Percentiles rank a stretch among this genome's conserved stretches.
Evolutionary conservation across 2,888 invertebrate genomes (phyloP).

Genomic region (Dryobotodes eremita): DNA sequence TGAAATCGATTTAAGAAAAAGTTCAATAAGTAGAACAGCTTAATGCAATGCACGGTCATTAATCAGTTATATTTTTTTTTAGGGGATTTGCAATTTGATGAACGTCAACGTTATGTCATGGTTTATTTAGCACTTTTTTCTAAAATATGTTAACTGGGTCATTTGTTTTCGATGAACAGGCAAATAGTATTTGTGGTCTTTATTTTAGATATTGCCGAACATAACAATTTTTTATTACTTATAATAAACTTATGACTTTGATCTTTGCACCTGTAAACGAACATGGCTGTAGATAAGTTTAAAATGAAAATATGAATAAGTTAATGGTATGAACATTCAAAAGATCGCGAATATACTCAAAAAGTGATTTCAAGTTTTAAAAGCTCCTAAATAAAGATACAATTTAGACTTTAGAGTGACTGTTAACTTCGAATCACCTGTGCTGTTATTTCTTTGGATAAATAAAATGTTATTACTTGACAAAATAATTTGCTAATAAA

Average conservation of each 20-base stretch:
- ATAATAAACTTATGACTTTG: neutral
- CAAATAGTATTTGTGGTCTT: neutral
- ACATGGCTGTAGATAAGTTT: neutral
- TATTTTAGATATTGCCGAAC: neutral
- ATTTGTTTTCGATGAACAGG: neutral
- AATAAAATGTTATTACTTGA: neutral
- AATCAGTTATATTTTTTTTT: neutral
- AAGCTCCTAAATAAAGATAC: neutral
- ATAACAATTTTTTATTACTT: neutral
- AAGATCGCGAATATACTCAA: constrained; percentile 1
- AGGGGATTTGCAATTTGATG: neutral
- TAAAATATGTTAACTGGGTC: neutral
- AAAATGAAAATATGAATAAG: neutral
- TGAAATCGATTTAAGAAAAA: constrained; percentile 41
- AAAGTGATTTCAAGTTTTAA: neutral
- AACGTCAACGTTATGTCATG: constrained; percentile 21
- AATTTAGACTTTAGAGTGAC: neutral
- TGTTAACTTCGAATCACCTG: constrained; percentile 1
- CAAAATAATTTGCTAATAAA: neutral
- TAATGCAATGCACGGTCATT: constrained; percentile 7
- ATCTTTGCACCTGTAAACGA: neutral
- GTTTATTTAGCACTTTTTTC: neutral
- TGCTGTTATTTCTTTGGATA: constrained; percentile 10
- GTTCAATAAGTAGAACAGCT: constrained; percentile 18
- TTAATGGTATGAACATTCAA: neutral